Evolutionary conservation across 2,888 invertebrate species (phyloP), one percentile per base, ranked within the genome.

Genomic region (Automeris io): DNA sequence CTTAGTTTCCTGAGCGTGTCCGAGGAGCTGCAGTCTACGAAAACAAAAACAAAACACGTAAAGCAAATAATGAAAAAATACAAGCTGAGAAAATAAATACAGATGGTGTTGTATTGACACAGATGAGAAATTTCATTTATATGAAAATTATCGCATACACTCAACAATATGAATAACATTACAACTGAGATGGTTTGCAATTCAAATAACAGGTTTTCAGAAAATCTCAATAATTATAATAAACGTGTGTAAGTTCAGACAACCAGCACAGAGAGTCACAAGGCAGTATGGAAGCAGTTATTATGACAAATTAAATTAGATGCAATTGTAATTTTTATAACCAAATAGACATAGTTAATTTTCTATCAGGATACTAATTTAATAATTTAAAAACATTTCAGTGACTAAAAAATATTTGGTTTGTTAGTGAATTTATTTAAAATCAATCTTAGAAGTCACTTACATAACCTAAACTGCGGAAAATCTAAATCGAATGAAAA

Each of bases 1-100:
- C 87, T 87, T 51, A 79, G 70, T 60, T 85, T 87, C 70, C 87
- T 76, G 54, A 76, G 66, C 47, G 82, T 70, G 60, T 87, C 87
- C 62, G 83, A 67, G 23, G 82, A 72, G 51, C 87, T 80, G 77
- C 82, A 79, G 85, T 88, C 87, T 88, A 85, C 51, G 82, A 78
- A 74, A 83, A 85, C 74, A 79, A 79, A 77, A 37, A 40, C 40
- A 37, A 36, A 52, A 80, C 83, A 83, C 69, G 58, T 85, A 81
- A 83, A 83, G 85, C 85, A 70, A 72, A 74, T 74, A 72, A 57
- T 45, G 65, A 69, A 56, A 59, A 67, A 61, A 61, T 58, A 64
- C 81, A 80, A 79, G 83, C 82, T 57, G 57, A 74, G 63, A 63
- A 66, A 67, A 56, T 49, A 49, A 51, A 52, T 47, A 44, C 36